Conservation (phyloP, 2,888 invertebrate genomes). For the Acleris literana region DNA sequence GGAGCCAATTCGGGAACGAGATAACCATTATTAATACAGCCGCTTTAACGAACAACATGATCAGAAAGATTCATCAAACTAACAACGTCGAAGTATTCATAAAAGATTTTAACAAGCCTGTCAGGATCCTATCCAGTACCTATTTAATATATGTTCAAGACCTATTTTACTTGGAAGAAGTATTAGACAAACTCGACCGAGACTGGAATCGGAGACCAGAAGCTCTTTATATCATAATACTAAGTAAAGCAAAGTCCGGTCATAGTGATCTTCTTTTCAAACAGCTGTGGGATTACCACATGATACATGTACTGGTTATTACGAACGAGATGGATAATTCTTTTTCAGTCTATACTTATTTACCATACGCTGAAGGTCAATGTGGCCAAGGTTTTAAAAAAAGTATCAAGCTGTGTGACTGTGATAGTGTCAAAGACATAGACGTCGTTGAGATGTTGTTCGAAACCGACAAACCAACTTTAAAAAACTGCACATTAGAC, state of each 20-base stretch:
- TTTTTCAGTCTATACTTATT: conserved; percentile 30
- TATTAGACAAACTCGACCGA: conserved; percentile 3
- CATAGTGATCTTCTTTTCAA: background rate
- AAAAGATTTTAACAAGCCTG: background rate
- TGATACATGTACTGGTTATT: conserved; percentile 26
- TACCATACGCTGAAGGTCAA: conserved; percentile 21
- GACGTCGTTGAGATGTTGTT: background rate
- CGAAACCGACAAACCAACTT: conserved; percentile 1
- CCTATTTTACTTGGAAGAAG: background rate
- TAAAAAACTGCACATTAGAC: conserved; percentile 32
- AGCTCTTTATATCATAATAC: background rate
- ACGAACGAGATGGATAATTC: conserved; percentile 4
- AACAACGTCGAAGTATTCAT: conserved; percentile 9
- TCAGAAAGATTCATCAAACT: conserved; percentile 9
- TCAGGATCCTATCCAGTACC: background rate
- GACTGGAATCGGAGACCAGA: conserved; percentile 14
- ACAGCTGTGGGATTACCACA: conserved; percentile 19
- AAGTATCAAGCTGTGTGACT: conserved; percentile 29
- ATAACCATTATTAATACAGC: conserved; percentile 7
- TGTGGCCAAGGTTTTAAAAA: conserved; percentile 33
- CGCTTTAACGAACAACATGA: background rate
- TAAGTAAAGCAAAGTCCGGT: background rate
- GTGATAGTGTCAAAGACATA: conserved; percentile 2
- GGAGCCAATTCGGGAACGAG: conserved; percentile 8
- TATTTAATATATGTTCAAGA: conserved; percentile 3